Base-by-base conservation (phyloP, 2,888 invertebrate genomes). In the Tanytarsus gracilentus region DNA sequence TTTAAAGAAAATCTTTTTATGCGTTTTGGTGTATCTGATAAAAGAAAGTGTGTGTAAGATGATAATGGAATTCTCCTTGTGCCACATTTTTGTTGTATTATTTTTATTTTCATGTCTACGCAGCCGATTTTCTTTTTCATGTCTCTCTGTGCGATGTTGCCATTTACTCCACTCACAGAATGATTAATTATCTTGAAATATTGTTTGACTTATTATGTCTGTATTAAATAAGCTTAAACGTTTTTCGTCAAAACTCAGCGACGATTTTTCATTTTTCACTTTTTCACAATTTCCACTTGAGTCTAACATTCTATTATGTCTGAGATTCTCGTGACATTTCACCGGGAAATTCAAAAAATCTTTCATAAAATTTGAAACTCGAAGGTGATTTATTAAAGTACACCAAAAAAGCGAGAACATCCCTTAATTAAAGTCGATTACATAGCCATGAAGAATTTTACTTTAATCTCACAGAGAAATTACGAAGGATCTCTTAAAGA, bases 191-290 rank as follows among this genome's bases (percentile, higher is more conserved):
- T 60, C 60, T n/a, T 33, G 23, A 50, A 60, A 60, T 60, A 60
- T 60, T 49, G 60, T 60, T 60, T 50, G 50, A 60, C 60, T 60
- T 60, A 40, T 60, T 60, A 60, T 60, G 60, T 60, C 60, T 60
- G 60, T 30, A 60, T 60, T 60, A 60, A 60, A 60, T 40, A 60
- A 33, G 27, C 30, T 60, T 60, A 60, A 60, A 60, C 59, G 49
- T 30, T 49, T 33, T 25, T 49, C 49, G 7, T 49, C 49, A 14
- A 40, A 16, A 9, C 16, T 18, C 16, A 44, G 44, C 44, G 21
- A 44, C 44, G 21, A 58, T 44, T 58, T 58, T 58, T 58, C 55
- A 27, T 44, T 56, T 40, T 27, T 56, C 44, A 44, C 44, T 23
- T 44, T 44, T 23, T 23, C 21, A 40, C 26, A 25, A 49, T 49